Conservation (phyloP, 2,888 invertebrate species). For the Tenthredo notha region DNA sequence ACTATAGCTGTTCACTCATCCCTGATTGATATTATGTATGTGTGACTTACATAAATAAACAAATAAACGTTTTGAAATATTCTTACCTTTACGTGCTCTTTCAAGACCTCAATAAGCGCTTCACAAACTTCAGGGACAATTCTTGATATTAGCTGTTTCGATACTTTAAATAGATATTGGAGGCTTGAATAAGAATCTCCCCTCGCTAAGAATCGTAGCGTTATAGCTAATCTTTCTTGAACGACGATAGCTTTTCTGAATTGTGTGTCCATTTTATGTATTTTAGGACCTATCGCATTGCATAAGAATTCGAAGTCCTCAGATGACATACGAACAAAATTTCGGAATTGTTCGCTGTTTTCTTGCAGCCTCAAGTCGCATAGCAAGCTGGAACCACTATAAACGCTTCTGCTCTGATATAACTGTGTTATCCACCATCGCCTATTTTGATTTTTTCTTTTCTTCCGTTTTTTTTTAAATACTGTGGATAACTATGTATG, state of each 20-base stretch:
- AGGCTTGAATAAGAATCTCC: conserved; percentile 62
- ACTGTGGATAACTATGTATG: not conserved
- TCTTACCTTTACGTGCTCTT: conserved; percentile 66
- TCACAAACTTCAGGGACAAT: conserved; percentile 66
- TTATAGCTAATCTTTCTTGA: conserved; percentile 66
- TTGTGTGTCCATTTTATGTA: conserved; percentile 67
- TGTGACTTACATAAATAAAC: not conserved
- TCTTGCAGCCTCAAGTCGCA: conserved; percentile 54
- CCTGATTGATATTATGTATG: not conserved
- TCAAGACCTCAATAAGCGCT: conserved; percentile 67
- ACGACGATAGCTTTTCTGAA: conserved; percentile 63
- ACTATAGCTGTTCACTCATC: not conserved
- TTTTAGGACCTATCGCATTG: conserved; percentile 57
- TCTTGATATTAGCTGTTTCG: conserved; percentile 63
- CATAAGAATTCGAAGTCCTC: conserved; percentile 68
- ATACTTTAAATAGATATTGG: conserved; percentile 66
- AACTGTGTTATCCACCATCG: conserved; percentile 8
- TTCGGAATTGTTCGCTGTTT: conserved; percentile 67
- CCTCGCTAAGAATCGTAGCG: conserved; percentile 66
- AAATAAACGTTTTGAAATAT: conserved; percentile 40
- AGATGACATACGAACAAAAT: conserved; percentile 65
- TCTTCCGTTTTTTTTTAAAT: not conserved
- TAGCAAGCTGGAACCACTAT: not conserved
- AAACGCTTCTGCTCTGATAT: not conserved
- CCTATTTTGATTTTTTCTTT: not conserved